Evolutionary conservation across 2,888 invertebrate genomes (phyloP).

Genomic region (Lysandra coridon): DNA sequence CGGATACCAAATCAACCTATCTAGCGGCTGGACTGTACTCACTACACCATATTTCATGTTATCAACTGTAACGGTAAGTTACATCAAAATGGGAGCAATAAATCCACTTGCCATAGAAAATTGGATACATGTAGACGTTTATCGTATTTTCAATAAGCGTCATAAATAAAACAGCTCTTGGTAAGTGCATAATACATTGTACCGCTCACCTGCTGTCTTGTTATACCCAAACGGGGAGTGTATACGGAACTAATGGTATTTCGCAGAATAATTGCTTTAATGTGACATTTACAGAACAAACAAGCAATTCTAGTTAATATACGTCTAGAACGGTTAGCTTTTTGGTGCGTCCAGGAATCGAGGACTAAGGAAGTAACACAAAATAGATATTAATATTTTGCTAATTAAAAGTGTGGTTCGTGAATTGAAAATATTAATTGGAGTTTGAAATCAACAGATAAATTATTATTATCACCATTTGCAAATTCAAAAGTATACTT

Average conservation of each 20-base stretch:
- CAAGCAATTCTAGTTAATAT: slow-evolving; percentile 11
- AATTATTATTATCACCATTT: too few species aligned
- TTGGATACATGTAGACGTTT: slow-evolving; percentile 8
- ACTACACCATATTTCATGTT: background rate
- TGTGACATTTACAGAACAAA: slow-evolving; percentile 21
- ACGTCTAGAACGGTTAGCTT: slow-evolving; percentile 3
- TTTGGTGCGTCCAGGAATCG: background rate
- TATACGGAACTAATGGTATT: slow-evolving; percentile 18
- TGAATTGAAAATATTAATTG: too few species aligned
- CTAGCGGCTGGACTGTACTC: background rate
- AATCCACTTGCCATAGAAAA: slow-evolving; percentile 21
- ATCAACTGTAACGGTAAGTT: background rate
- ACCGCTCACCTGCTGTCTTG: slow-evolving; percentile 25
- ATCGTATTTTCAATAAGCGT: slow-evolving; percentile 21
- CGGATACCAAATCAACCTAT: background rate
- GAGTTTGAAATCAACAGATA: too few species aligned
- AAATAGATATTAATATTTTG: background rate
- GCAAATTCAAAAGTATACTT: too few species aligned
- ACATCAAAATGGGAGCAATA: slow-evolving; percentile 18
- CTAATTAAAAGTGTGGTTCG: too few species aligned
- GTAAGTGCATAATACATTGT: slow-evolving; percentile 27
- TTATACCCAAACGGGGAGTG: slow-evolving; percentile 24
- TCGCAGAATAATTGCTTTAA: slow-evolving; percentile 20
- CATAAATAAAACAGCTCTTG: slow-evolving; percentile 22
- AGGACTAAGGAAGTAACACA: background rate